phyloP scores from a whole-genome alignment of 2,113 vertebrate species.

The Anser brachyrhynchus region DNA sequence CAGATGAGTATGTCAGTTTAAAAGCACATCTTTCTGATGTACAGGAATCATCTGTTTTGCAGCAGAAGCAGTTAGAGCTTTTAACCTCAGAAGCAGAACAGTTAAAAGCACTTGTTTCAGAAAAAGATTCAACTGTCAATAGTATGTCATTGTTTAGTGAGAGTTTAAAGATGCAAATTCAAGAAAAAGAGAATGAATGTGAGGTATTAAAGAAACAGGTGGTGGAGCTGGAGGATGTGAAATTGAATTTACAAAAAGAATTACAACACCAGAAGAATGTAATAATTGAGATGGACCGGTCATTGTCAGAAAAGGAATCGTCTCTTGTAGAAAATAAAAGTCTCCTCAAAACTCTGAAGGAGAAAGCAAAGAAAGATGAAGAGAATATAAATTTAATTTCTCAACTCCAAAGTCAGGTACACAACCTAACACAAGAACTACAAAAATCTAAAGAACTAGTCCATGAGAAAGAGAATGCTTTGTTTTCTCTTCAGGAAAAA shows the following conservation, averaged over 20 bases:
- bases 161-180: conserved; percentile 67
- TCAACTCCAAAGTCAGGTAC: conserved; percentile 68
- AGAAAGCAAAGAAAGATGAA: conserved; percentile 67
- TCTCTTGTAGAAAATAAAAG: conserved; percentile 62
- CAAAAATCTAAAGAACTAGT: conserved; percentile 49
- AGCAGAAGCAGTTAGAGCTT: conserved; percentile 68
- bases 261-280: conserved; percentile 69
- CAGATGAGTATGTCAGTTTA: conserved; percentile 64
- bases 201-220: conserved; percentile 74
- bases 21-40: conserved; percentile 71
- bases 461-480: conserved; percentile 70
- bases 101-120: conserved; percentile 69
- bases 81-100: conserved; percentile 69
- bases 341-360: conserved; percentile 70
- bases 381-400: conserved; percentile 69
- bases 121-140: conserved; percentile 73
- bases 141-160: conserved; percentile 53
- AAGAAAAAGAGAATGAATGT: conserved; percentile 77
- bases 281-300: conserved; percentile 57
- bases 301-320: conserved; percentile 68
- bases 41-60: conserved; percentile 51
- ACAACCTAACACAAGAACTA: conserved; percentile 50
- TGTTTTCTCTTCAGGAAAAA: conserved; percentile 81
- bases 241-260: conserved; percentile 62
- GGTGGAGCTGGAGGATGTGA: conserved; percentile 69